Conservation (phyloP, 2,113 vertebrate genomes). For the Notiomystis cincta region DNA sequence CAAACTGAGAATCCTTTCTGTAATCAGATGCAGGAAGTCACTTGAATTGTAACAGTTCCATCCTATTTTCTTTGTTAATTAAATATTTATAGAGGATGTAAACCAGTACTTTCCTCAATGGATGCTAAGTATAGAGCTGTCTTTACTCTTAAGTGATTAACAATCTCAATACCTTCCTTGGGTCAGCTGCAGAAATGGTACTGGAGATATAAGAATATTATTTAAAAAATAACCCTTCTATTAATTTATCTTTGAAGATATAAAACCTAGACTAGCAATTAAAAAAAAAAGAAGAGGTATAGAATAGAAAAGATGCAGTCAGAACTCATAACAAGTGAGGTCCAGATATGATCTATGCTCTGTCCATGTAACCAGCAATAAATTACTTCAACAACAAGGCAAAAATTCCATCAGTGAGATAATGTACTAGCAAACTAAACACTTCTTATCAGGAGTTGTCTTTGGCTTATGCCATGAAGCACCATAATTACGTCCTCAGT, state of each 20-base stretch:
- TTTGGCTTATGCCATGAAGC: neutral
- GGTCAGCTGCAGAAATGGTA: neutral
- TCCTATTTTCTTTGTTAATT: conserved; percentile 1
- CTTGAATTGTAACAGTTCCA: neutral
- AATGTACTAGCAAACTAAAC: neutral
- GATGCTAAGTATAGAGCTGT: neutral
- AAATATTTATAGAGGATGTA: conserved; percentile 55
- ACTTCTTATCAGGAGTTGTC: neutral
- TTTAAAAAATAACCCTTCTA: neutral
- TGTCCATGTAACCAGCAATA: neutral
- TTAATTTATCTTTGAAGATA: neutral
- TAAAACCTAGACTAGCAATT: neutral
- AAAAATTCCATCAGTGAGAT: neutral
- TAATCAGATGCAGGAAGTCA: neutral
- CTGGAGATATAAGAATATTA: neutral
- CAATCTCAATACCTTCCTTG: neutral
- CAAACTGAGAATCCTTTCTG: neutral
- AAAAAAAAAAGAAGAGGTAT: neutral
- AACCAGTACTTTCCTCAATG: neutral
- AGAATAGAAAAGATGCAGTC: neutral
- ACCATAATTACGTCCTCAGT: neutral
- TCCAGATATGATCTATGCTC: accelerated
- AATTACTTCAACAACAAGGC: neutral
- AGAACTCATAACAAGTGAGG: neutral
- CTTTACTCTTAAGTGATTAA: neutral